Evolutionary conservation across 2,113 vertebrate genomes (phyloP).

Genomic region (Neofelis nebulosa): DNA sequence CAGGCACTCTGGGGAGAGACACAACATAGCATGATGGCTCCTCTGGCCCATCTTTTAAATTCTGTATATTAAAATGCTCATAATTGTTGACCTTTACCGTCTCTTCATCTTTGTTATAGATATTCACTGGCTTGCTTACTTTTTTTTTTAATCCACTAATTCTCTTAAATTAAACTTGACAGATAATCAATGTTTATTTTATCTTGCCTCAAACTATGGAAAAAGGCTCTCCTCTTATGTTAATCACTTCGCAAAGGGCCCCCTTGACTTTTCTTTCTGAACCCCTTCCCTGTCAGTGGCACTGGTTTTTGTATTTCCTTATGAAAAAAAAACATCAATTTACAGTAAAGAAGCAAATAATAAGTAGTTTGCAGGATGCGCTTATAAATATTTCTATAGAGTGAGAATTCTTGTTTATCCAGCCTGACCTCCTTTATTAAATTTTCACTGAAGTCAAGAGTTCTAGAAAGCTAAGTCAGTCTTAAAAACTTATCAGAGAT

Average conservation of each 20-base stretch:
- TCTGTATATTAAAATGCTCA: not conserved
- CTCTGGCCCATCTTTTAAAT: not conserved
- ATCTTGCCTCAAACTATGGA: not conserved
- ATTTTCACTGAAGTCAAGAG: not conserved
- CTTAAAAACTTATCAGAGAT: not conserved
- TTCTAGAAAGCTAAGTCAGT: not conserved
- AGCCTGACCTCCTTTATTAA: not conserved
- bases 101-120: not conserved
- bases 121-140: not conserved
- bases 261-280: not conserved
- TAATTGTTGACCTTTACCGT: not conserved
- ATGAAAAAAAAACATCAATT: not conserved
- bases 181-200: not conserved
- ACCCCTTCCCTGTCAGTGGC: not conserved
- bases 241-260: not conserved
- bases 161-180: constrained; percentile 42
- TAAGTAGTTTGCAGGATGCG: not conserved
- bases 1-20: not conserved
- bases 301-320: not conserved
- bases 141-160: constrained; percentile 28
- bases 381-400: not conserved
- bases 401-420: not conserved
- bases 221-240: not conserved
- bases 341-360: not conserved
- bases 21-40: rapidly evolving